Conservation (phyloP, 2,797 vertebrate species). For the Rhabdophis nuchalis region DNA sequence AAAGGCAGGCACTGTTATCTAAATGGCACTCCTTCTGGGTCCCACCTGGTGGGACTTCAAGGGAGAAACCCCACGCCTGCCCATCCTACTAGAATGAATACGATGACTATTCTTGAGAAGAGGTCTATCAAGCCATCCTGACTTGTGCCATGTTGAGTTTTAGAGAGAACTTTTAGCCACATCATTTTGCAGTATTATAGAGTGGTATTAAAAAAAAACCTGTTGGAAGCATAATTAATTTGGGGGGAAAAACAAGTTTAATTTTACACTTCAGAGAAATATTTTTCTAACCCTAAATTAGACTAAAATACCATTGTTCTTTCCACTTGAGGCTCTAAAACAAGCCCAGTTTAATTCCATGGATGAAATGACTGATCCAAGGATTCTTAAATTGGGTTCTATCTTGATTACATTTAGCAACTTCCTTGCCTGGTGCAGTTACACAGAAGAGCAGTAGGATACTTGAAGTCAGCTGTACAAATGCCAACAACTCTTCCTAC, state of each 20-base stretch:
- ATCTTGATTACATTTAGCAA: not conserved
- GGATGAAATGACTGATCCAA: not conserved
- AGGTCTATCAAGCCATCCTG: not conserved
- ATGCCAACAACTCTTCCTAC: not conserved
- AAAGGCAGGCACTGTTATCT: not conserved
- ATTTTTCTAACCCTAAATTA: not conserved
- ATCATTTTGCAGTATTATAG: not conserved
- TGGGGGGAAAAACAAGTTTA: not conserved
- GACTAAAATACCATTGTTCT: not conserved
- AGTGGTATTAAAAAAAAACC: not conserved
- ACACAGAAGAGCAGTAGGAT: not conserved
- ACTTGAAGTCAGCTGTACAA: not conserved
- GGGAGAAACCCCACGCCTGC: not conserved
- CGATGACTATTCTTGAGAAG: not conserved
- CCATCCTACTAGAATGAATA: not conserved
- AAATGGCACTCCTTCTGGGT: not conserved
- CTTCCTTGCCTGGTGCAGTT: not conserved
- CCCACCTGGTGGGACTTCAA: not conserved
- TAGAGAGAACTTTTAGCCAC: not conserved
- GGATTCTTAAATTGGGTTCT: not conserved
- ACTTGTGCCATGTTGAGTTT: not conserved
- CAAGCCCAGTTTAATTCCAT: not conserved
- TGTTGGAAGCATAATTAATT: not conserved
- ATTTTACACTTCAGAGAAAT: not conserved
- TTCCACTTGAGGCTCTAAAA: not conserved